phyloP scores from a whole-genome alignment of 2,113 vertebrate species.

The Tragelaphus imberbis region DNA sequence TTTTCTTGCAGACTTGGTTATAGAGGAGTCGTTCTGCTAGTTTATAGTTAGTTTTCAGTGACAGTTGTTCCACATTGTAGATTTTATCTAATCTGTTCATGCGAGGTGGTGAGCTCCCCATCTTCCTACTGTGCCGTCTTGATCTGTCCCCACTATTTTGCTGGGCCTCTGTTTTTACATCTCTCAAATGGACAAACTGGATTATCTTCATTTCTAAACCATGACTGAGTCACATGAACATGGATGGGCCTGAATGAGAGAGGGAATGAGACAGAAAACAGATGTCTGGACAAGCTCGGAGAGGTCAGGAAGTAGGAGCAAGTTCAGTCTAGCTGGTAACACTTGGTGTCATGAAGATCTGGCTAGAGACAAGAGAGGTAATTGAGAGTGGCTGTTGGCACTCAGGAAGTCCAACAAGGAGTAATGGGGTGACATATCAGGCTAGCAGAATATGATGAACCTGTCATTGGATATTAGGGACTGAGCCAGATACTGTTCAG shows the following conservation, averaged over 20 bases:
- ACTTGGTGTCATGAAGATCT: background rate
- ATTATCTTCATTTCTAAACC: background rate
- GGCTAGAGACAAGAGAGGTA: background rate
- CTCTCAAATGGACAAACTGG: background rate
- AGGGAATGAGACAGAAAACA: background rate
- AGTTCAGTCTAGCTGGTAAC: background rate
- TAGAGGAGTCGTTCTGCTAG: background rate
- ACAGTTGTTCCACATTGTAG: background rate
- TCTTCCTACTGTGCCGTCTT: background rate
- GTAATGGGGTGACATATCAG: background rate
- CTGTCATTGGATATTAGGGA: background rate
- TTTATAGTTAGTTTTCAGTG: background rate
- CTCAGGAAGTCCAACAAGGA: background rate
- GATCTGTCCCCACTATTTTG: background rate
- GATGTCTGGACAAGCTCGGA: background rate
- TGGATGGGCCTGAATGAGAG: background rate
- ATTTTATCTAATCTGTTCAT: background rate
- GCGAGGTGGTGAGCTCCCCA: fast-evolving
- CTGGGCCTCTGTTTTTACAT: background rate
- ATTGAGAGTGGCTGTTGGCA: background rate
- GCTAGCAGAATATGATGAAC: background rate
- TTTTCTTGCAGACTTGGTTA: background rate
- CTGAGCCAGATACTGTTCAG: too few relatives aligned
- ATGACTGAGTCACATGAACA: background rate
- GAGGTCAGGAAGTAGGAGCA: background rate